Evolutionary conservation across 2,797 vertebrate species (phyloP), one percentile per base, ranked within the genome.

Genomic region (Darevskia mixta): DNA sequence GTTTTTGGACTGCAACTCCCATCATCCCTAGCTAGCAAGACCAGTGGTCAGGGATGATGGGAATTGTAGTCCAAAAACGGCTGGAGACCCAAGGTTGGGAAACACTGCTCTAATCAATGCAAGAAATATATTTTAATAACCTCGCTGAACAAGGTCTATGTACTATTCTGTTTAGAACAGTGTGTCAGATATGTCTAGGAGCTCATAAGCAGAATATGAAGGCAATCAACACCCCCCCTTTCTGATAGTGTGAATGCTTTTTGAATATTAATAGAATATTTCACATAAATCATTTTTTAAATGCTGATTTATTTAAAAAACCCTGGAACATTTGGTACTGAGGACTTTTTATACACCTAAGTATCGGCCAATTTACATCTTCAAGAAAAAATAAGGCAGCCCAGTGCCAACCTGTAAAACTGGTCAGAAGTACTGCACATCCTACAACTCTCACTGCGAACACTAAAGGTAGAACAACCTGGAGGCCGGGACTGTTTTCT

Each of bases 381-480:
- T 32, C 23, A 73, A 82, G 2, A 45, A 84, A 84, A 4, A 0
- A 76, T 90, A 86, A 89, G 80, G 20, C 8, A 86, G 72, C 2
- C 75, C 38, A 84, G 7, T 27, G 25, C 58, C 55, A 81, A 73
- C 13, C 76, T 43, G 6, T 66, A 91, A 83, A 15, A 0, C 82
- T 84, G 87, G 0, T 20, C 76, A 86, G 25, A 43, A 64, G 17
- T 91, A 84, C 1, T 32, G 64, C 89, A 86, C 64, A 69, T 83
- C 27, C 82, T 67, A 58, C 61, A 76, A 1, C 67, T 82, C 20
- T 55, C 66, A 69, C 18, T 58, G 32, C 25, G 3, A 0, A 87
- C 41, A 67, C 20, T 89, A 20, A 64, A n/a, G 43, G 77, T 7
- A 84, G 25, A 8, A 82, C 92, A 92, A 76, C 89, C 13, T 79